phyloP scores from a whole-genome alignment of 2,797 vertebrate species.

The Mormyrops attenuatus region DNA sequence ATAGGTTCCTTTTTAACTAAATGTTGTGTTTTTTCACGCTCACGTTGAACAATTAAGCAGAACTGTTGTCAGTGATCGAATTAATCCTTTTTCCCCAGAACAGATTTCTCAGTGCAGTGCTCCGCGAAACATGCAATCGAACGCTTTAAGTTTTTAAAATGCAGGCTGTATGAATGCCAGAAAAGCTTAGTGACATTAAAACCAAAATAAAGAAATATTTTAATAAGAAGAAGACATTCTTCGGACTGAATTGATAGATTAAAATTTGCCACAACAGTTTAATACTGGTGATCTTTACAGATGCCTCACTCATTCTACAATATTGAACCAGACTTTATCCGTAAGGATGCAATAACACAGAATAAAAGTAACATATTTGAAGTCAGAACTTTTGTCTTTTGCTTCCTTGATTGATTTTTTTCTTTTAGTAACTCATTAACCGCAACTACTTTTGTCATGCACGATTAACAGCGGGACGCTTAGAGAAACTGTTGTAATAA shows the following conservation, averaged over 20 bases:
- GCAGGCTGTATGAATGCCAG: background rate
- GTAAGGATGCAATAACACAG: background rate
- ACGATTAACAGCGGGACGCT: conserved; percentile 44
- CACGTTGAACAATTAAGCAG: conserved; percentile 40
- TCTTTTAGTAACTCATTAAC: conserved; percentile 67
- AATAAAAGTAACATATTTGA: background rate
- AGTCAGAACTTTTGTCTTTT: background rate
- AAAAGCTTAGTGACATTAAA: background rate
- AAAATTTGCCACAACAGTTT: background rate
- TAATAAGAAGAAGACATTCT: background rate
- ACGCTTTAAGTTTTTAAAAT: background rate
- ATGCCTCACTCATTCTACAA: background rate
- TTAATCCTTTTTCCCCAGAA: conserved; percentile 33
- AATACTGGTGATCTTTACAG: background rate
- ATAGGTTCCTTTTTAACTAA: conserved; percentile 42
- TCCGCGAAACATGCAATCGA: background rate
- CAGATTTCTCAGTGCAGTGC: conserved; percentile 34
- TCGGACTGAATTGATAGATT: background rate
- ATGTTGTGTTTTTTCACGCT: conserved; percentile 58
- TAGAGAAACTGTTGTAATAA: conserved; percentile 56
- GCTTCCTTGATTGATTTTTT: conserved; percentile 44
- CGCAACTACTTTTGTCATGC: conserved; percentile 55
- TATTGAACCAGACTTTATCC: background rate
- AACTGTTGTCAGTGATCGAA: conserved; percentile 35
- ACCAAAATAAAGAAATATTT: background rate